Base-by-base conservation (phyloP, 35 echinoderm and acorn worm species). In the Heliocidaris tuberculata region DNA sequence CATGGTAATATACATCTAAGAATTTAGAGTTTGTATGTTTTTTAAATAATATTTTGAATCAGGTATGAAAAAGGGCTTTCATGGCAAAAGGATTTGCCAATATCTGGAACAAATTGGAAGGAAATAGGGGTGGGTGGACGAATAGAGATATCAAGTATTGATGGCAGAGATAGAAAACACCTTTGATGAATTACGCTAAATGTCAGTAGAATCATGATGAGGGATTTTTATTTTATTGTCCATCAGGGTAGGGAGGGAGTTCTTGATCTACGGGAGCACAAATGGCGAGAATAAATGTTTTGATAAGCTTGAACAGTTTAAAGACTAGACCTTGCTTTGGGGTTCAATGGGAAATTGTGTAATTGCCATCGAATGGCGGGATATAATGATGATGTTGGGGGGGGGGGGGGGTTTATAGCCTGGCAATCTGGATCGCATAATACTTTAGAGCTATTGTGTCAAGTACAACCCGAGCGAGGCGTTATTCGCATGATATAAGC, bases 281-380 rank as follows among this genome's bases (percentile, higher is more conserved):
- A 48, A 89, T 89, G 87, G 24, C 87, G 87, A 9, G 87, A 89
- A 89, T 89, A 89, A 89, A 89, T 89, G 24, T 89, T 89, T 89
- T 21, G 87, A 89, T 89, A 89, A 13, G 21, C 87, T 19, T 32
- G 47, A 89, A 48, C 32, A 19, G 47, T 89, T 32, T 89, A 78
- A 7, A 78, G 65, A 78, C 27, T 4, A 48, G 47, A 89, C 87
- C 87, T 89, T 89, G 87, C 87, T 47, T 30, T 48, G 17, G 31
- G 87, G 87, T 89, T 89, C 31, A 89, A 89, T 5, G 32, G 87
- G 87, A 89, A 89, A 89, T 89, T 89, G 87, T 89, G 12, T 89
- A 89, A 89, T 89, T 89, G 87, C 47, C 87, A 47, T 48, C 87
- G 29, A 89, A 89, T 89, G 87, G 7, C 32, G 31, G 31, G 87